A percentile compares a stretch with the other conserved stretches of the same genome.
phyloP scores from a whole-genome alignment of 2,888 invertebrate genomes.

The Rhamphomyia laevipes region DNA sequence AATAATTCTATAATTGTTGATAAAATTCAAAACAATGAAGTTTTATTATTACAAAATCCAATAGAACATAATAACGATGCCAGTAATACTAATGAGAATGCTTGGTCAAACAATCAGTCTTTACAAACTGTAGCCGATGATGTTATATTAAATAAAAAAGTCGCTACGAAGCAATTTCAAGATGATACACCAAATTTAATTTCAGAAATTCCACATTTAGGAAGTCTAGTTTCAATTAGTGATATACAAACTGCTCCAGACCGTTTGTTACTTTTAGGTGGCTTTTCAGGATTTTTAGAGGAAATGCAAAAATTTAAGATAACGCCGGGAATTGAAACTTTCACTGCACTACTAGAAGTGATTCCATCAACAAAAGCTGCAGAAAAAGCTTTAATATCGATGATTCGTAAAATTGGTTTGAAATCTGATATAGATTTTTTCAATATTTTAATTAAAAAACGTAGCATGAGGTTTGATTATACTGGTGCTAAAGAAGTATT shows the following conservation, averaged over 20 bases:
- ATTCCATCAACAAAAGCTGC: conserved; percentile 52
- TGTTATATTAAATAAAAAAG: no score
- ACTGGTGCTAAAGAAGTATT: conserved; percentile 54
- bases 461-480: conserved; percentile 57
- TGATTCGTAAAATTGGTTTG: conserved; percentile 47
- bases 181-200: conserved; percentile 53
- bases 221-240: conserved; percentile 46
- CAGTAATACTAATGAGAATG: no score
- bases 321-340: conserved; percentile 64
- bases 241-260: conserved; percentile 50
- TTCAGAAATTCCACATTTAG: conserved; percentile 45
- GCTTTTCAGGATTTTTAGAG: conserved; percentile 58
- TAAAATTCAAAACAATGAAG: no score
- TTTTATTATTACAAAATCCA: no score
- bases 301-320: conserved; percentile 58
- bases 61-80: no score
- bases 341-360: conserved; percentile 62
- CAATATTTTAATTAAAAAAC: conserved; percentile 74
- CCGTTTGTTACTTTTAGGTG: conserved; percentile 56
- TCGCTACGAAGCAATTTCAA: no score
- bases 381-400: conserved; percentile 55
- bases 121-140: no score
- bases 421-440: conserved; percentile 70
- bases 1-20: no score
- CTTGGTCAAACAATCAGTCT: no score